Evolutionary conservation across 2,888 invertebrate species (phyloP).

Genomic region (Rosalia funebris): DNA sequence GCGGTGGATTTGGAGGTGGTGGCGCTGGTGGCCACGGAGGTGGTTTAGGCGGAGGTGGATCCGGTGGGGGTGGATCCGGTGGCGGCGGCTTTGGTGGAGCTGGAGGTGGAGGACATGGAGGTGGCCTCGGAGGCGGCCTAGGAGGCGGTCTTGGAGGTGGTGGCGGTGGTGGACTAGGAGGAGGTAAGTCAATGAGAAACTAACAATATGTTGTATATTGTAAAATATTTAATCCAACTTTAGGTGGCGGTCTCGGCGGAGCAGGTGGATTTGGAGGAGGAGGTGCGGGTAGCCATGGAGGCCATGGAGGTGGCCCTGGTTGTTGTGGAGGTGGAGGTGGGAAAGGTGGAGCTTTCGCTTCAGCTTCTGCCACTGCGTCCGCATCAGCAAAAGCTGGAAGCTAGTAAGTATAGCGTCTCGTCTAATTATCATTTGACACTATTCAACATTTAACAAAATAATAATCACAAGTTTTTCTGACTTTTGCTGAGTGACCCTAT

Average conservation of each 20-base stretch:
- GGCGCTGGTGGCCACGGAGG: slow-evolving; percentile 23
- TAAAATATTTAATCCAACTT: too few species aligned
- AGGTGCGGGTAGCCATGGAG: slow-evolving; percentile 12
- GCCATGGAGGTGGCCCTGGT: slow-evolving; percentile 16
- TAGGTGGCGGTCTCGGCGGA: slow-evolving; percentile 21
- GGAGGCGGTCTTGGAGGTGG: slow-evolving; percentile 15
- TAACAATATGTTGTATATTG: too few species aligned
- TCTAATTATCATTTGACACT: too few species aligned
- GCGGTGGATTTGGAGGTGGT: slow-evolving; percentile 17
- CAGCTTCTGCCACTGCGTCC: slow-evolving; percentile 22
- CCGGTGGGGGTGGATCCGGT: slow-evolving; percentile 17
- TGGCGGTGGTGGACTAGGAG: slow-evolving; percentile 24
- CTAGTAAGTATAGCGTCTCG: slow-evolving; percentile 29
- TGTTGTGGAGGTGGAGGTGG: slow-evolving; percentile 26
- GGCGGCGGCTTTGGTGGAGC: slow-evolving; percentile 16
- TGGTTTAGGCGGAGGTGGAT: slow-evolving; percentile 13
- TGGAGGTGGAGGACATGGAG: slow-evolving; percentile 11
- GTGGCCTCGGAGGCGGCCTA: slow-evolving; percentile 12
- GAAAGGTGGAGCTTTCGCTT: slow-evolving; percentile 26
- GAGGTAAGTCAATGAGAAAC: background rate
- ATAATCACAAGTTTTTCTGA: too few species aligned
- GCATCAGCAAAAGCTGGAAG: slow-evolving; percentile 28
- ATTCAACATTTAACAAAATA: too few species aligned
- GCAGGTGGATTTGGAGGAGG: slow-evolving; percentile 21
- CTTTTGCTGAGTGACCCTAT: too few species aligned